phyloP scores from a whole-genome alignment of 2,113 vertebrate species.

The Tautogolabrus adspersus region DNA sequence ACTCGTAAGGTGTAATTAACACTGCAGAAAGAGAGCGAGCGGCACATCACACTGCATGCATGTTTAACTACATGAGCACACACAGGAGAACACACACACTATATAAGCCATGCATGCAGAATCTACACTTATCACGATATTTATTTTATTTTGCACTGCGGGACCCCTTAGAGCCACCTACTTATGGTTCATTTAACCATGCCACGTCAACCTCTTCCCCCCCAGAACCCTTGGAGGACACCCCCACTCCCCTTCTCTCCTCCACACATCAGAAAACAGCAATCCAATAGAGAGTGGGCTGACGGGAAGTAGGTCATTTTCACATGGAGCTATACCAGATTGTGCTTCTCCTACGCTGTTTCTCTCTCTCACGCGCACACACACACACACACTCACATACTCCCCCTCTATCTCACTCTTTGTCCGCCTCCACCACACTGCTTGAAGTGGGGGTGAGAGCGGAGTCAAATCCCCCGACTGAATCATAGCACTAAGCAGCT shows the following conservation, averaged over 20 bases:
- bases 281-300: constrained; percentile 71
- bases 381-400: constrained; percentile 43
- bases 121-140: constrained; percentile 39
- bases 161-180: constrained; percentile 50
- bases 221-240: constrained; percentile 35
- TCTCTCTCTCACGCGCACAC: constrained; percentile 5
- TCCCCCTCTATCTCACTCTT: constrained; percentile 57
- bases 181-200: constrained; percentile 68
- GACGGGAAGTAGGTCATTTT: constrained; percentile 85
- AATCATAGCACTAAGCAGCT: constrained; percentile 81
- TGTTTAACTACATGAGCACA: constrained; percentile 27
- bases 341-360: constrained; percentile 66
- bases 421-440: constrained; percentile 68
- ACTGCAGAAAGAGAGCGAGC: constrained; percentile 25
- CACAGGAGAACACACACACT: constrained; percentile 51
- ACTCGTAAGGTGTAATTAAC: constrained; percentile 62
- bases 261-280: constrained; percentile 69
- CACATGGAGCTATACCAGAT: constrained; percentile 73
- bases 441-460: constrained; percentile 74
- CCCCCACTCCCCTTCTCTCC: constrained; percentile 29
- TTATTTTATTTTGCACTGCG: constrained; percentile 36
- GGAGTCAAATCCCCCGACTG: constrained; percentile 75
- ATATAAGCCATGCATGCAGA: constrained; percentile 28
- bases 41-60: constrained; percentile 20
- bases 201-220: constrained; percentile 42